These are phyloP conservation scores for Calephelis perditalis DNA, from an alignment of 2,888 invertebrate genomes.

Conservation along the genomic window DNA sequence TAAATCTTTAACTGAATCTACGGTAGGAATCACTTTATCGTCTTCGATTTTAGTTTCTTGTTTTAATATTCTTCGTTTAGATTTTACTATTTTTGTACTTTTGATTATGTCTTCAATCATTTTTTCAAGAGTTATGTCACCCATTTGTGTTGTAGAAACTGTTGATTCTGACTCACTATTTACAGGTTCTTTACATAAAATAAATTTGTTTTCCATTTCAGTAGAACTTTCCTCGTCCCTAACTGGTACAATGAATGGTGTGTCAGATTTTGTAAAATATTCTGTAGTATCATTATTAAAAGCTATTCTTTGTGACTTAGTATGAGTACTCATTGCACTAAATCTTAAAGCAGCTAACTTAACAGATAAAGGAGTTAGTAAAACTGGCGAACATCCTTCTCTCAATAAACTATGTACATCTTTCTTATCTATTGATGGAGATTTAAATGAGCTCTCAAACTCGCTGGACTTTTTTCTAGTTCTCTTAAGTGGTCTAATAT, in stretches of 20 bases:
- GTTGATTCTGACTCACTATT: slow-evolving; percentile 60
- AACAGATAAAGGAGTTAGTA: slow-evolving; percentile 79
- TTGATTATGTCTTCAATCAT: slow-evolving; percentile 81
- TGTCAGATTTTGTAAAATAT: slow-evolving; percentile 71
- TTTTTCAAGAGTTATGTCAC: slow-evolving; percentile 74
- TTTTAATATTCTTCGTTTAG: slow-evolving; percentile 55
- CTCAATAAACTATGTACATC: slow-evolving; percentile 59
- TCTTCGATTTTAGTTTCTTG: slow-evolving; percentile 36
- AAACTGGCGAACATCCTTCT: slow-evolving; percentile 68
- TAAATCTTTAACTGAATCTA: slow-evolving; percentile 54
- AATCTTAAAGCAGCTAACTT: slow-evolving; percentile 79
- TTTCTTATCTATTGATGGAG: slow-evolving; percentile 64
- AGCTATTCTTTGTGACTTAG: slow-evolving; percentile 48
- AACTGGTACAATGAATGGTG: slow-evolving; percentile 54
- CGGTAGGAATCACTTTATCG: slow-evolving; percentile 49
- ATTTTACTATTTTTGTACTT: slow-evolving; percentile 72
- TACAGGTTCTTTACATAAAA: slow-evolving; percentile 55
- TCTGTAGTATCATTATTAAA: slow-evolving; percentile 65
- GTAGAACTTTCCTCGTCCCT: slow-evolving; percentile 67
- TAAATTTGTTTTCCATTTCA: slow-evolving; percentile 74
- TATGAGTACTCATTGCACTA: slow-evolving; percentile 68
- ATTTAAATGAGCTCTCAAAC: slow-evolving; percentile 67
- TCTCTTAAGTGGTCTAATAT: slow-evolving; percentile 61
- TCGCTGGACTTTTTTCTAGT: slow-evolving; percentile 68
- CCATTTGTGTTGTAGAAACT: slow-evolving; percentile 73